phyloP scores from a whole-genome alignment of 2,797 vertebrate genomes.

The Melanotaenia maccullochi region DNA sequence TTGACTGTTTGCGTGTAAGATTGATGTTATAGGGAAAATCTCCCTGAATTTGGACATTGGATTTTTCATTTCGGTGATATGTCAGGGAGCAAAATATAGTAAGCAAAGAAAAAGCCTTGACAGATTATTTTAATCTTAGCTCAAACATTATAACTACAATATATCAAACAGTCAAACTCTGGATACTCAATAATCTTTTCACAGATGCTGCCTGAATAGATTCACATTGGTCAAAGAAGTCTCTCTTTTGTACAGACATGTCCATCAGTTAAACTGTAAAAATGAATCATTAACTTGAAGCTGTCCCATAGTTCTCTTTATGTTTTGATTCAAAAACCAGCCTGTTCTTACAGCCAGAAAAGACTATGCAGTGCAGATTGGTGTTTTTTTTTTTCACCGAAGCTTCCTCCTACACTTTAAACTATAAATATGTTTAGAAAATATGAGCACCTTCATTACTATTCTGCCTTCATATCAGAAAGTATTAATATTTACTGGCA shows the following conservation, averaged over 20 bases:
- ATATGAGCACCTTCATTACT: constrained; percentile 45
- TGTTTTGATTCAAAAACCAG: constrained; percentile 35
- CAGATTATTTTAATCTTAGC: constrained; percentile 70
- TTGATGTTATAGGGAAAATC: constrained; percentile 35
- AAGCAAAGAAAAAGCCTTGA: constrained; percentile 55
- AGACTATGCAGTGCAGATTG: background rate
- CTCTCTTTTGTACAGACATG: constrained; percentile 39
- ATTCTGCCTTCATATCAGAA: constrained; percentile 50
- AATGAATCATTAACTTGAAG: constrained; percentile 47
- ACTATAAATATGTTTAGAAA: constrained; percentile 29
- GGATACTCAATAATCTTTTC: constrained; percentile 58
- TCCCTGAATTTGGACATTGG: constrained; percentile 31
- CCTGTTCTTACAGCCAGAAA: background rate
- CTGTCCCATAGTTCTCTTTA: constrained; percentile 27
- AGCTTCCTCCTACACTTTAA: constrained; percentile 7
- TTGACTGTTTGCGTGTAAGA: constrained; percentile 18
- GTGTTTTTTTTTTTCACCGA: constrained; percentile 6
- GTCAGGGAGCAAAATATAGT: constrained; percentile 45
- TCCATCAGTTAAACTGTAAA: constrained; percentile 57
- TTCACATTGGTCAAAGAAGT: constrained; percentile 52
- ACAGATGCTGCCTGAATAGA: constrained; percentile 47
- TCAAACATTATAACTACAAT: constrained; percentile 51
- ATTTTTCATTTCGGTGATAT: constrained; percentile 58
- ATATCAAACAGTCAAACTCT: constrained; percentile 55
- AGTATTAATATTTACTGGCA: constrained; percentile 66